Base-by-base conservation (phyloP, 1,140 invertebrate species). In the Papilio polytes region DNA sequence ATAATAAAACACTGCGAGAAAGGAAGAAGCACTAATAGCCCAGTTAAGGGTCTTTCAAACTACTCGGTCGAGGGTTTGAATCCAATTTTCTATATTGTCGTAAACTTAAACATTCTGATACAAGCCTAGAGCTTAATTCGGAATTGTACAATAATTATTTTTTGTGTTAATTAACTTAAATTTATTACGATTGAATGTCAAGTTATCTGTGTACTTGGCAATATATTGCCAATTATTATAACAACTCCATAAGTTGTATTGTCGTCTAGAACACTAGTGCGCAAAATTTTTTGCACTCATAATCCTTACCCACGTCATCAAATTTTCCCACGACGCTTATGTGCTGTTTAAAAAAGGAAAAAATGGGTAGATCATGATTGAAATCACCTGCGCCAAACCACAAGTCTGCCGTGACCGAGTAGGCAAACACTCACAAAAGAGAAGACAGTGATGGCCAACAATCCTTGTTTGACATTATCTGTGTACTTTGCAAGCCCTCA, bases 381-480 rank as follows among this genome's bases (percentile, higher is more conserved):
- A 85, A 85, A 88, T 88, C 85, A 86, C 91, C 91, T 88, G 89
- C 80, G 84, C 86, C 82, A 91, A 94, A 92, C 92, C 92, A 90
- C 91, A 93, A 80, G 92, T 89, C 90, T 90, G 89, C 92, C 92
- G 84, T 93, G 92, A 94, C 91, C 90, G 91, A 90, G 88, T 86
- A 87, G 84, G 85, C 89, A 91, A 89, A 90, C 85, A 92, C 83
- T 88, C 88, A 92, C 86, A 91, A 83, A 88, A 90, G 87, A 88
- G 87, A 89, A 91, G 78, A 86, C 86, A 87, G 86, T 87, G 85
- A 89, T 81, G 84, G 86, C 85, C 85, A 86, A 92, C 89, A 89
- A 76, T 85, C 86, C 87, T 86, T 93, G 91, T 93, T 94, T 94
- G 90, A 89, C 87, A 89, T 93, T 88, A 91, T 88, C 88, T 90